Percentiles rank a stretch among this genome's conserved stretches.
phyloP scores from a whole-genome alignment of 2,797 vertebrate genomes.

The Rhinoraja longicauda region DNA sequence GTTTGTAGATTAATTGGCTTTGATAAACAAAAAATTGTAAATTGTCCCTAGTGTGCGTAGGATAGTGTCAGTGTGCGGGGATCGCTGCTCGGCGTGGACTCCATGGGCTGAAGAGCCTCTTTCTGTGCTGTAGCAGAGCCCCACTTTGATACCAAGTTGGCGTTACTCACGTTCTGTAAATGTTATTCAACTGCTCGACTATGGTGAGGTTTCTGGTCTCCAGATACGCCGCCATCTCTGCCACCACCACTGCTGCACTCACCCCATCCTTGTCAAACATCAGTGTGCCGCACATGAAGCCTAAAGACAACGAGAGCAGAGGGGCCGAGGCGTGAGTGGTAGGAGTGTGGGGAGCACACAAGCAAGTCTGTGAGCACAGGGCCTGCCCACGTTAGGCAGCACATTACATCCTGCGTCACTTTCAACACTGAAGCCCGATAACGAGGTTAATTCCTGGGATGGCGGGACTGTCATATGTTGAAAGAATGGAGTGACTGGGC shows the following conservation, averaged over 20 bases:
- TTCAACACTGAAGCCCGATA: not conserved
- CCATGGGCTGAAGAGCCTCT: no score
- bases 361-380: not conserved
- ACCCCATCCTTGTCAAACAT: slow-evolving; percentile 91
- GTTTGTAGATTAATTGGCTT: no score
- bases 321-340: not conserved
- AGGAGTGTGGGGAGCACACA: not conserved
- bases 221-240: slow-evolving; percentile 82
- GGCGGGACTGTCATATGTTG: no score
- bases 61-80: no score
- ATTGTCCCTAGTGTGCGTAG: no score
- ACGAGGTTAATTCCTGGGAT: no score
- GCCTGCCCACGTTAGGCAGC: not conserved
- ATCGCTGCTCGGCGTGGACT: no score
- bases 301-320: slow-evolving; percentile 50
- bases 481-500: no score
- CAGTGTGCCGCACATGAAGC: slow-evolving; percentile 81
- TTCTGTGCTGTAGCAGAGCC: no score
- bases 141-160: not conserved
- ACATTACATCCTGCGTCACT: not conserved
- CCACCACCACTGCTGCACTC: slow-evolving; percentile 77
- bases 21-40: no score
- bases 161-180: slow-evolving; percentile 73
- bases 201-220: slow-evolving; percentile 64
- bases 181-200: slow-evolving; percentile 67